Evolutionary conservation across 2,797 vertebrate species (phyloP).

Genomic region (Limnodromus scolopaceus): DNA sequence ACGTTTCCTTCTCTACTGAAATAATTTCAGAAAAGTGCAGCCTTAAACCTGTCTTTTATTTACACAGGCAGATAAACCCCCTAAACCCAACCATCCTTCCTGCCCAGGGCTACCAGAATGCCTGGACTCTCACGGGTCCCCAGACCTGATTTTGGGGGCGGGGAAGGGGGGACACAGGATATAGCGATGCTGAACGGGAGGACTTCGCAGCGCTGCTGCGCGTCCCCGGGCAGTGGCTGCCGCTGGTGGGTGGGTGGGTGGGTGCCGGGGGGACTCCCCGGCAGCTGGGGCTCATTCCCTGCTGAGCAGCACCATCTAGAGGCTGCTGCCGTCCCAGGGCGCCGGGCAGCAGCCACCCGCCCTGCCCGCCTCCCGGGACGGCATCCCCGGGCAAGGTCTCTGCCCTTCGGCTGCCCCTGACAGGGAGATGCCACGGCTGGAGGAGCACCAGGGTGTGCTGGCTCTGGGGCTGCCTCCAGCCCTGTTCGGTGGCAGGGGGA

Average conservation of each 20-base stretch:
- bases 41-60: not conserved
- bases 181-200: not conserved
- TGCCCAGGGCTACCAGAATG: not conserved
- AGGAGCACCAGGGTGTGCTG: not conserved
- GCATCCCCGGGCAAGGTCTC: not conserved
- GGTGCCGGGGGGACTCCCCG: not conserved
- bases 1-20: not conserved
- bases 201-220: not conserved
- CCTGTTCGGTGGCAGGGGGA: not conserved
- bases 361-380: not conserved
- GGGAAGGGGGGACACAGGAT: too few species aligned
- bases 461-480: not conserved
- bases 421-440: rapidly evolving
- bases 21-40: not conserved
- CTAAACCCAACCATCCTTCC: not conserved
- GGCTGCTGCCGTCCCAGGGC: not conserved
- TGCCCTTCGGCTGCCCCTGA: rapidly evolving
- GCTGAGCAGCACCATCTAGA: conserved; percentile 64
- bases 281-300: not conserved
- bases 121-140: not conserved
- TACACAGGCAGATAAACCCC: not conserved
- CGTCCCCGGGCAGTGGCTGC: not conserved
- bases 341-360: not conserved
- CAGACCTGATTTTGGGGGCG: not conserved
- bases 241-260: not conserved